Base-by-base conservation (phyloP, 2,113 vertebrate species). In the Phaetusa simplex region DNA sequence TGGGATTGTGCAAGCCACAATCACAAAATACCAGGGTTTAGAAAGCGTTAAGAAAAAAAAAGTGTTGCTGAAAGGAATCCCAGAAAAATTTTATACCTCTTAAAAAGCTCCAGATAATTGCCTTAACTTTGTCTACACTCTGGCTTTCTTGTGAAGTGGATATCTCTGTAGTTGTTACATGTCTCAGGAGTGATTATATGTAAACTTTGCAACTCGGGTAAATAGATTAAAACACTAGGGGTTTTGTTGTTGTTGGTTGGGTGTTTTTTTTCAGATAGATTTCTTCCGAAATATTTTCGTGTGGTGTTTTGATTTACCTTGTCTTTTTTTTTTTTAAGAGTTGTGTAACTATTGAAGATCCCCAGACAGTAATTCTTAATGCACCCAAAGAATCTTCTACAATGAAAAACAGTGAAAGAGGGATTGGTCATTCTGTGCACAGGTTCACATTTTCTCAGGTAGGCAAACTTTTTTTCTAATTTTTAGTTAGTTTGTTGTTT, bases 401-500 rank as follows among this genome's bases (percentile, higher is more conserved):
- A 53, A 96, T 98, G 98, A 99, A 98, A 94, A 98, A 97, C 96
- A 98, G 98, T 65, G 99, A 99, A 90, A 99, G 97, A 77, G 98
- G 99, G 32, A 96, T 99, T 52, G 98, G 99, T 47, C 97, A 96
- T 76, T 97, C 99, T 8, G 59, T 98, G 23, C 98, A 99, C 88
- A 99, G 98, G 24, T 99, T 99, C 71, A 98, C 98, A 17, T 99
- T 99, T 96, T 98, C 99, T 47, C 97, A 98, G 98, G 99, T 99
- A 66, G 32, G 42, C 43, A 42, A 56, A 66, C 14, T 21, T 56
- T 14, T 45, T 74, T 59, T 40, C 32, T 70, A 24, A 52, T 30
- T 56, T 86, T 76, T 61, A 16, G 5, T 50, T n/a, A 47, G 9
- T 6, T 40, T 50, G 16, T 12, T 74, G 36, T 69, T 30, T 62